These are phyloP conservation scores for Sitobion miscanthi DNA, from an alignment of 1,140 invertebrate species.

Conservation along the genomic window DNA sequence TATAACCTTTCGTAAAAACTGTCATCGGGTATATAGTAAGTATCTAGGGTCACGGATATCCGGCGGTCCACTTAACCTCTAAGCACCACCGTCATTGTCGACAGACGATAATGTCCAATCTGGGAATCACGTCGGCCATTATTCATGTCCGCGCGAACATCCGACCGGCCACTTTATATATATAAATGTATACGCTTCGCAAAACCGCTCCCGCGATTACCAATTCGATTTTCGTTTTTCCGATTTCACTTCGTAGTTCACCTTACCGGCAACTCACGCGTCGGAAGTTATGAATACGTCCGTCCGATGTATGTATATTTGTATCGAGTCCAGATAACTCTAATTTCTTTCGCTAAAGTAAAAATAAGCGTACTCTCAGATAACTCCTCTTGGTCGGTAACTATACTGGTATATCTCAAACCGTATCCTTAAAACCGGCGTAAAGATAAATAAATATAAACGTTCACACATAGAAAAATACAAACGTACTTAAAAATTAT, in stretches of 20 bases:
- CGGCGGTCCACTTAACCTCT: not conserved
- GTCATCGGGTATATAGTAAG: not conserved
- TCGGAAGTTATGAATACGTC: too few relatives aligned
- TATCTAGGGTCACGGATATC: not conserved
- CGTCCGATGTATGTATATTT: not conserved
- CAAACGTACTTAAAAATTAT: not conserved
- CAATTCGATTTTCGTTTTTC: not conserved
- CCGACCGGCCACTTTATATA: not conserved
- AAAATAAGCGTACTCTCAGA: not conserved
- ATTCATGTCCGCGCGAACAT: not conserved
- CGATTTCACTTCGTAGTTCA: not conserved
- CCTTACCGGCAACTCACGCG: not conserved
- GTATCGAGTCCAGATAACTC: not conserved
- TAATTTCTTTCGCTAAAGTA: too few relatives aligned
- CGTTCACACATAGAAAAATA: not conserved
- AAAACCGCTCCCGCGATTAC: not conserved
- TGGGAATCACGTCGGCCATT: not conserved
- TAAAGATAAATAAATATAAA: not conserved
- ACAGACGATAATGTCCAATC: not conserved
- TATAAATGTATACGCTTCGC: not conserved
- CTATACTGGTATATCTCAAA: not conserved
- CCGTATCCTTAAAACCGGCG: not conserved
- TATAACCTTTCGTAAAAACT: slow-evolving; percentile 25
- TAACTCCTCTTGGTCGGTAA: not conserved
- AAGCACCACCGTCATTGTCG: not conserved